Evolutionary conservation across 2,797 vertebrate genomes (phyloP).

Genomic region (Onychomys arenicola): DNA sequence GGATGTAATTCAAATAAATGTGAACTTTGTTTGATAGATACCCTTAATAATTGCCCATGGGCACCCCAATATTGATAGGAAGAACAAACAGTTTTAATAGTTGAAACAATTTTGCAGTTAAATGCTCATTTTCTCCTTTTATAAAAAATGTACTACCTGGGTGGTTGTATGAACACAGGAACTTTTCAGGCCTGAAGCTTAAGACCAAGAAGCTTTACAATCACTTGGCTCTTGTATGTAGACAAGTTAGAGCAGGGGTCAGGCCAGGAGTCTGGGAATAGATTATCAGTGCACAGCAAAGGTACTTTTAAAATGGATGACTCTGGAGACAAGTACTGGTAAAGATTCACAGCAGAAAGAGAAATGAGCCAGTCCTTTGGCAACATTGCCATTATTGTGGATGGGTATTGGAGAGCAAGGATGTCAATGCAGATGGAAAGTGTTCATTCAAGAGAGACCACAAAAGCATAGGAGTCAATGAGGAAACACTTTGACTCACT

Average conservation of each 20-base stretch:
- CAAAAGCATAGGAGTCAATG: not conserved
- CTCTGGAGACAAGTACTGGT: not conserved
- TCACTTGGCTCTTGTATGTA: not conserved
- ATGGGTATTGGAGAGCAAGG: not conserved
- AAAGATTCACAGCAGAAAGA: not conserved
- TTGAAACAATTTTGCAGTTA: not conserved
- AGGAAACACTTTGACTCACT: not conserved
- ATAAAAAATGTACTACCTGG: not conserved
- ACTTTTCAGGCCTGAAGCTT: not conserved
- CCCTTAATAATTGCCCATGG: slow-evolving; percentile 7
- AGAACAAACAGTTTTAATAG: not conserved
- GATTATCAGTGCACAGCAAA: not conserved
- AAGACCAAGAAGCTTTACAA: not conserved
- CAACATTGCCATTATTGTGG: not conserved
- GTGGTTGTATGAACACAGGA: not conserved
- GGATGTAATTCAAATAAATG: slow-evolving; percentile 21
- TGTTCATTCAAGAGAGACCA: not conserved
- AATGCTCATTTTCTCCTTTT: not conserved
- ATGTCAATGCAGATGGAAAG: not conserved
- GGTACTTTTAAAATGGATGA: not conserved
- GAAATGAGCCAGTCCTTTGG: not conserved
- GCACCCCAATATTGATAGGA: not conserved
- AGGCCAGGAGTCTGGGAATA: not conserved
- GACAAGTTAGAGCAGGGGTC: not conserved
- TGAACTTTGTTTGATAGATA: not conserved